phyloP scores from a whole-genome alignment of 2,797 vertebrate species.

The Crenuchus spilurus region DNA sequence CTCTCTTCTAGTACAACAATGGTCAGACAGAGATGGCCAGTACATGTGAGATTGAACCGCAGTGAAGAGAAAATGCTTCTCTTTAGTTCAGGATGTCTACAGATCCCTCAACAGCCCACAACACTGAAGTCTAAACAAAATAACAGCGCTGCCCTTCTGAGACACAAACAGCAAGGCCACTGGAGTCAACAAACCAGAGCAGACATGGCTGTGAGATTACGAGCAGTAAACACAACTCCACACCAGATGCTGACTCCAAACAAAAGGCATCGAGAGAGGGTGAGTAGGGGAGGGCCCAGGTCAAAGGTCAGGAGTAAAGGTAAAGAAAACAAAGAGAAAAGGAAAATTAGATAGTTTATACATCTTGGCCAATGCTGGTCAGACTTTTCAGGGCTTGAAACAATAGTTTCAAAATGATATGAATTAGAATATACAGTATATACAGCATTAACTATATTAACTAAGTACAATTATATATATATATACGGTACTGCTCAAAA shows the following conservation, averaged over 20 bases:
- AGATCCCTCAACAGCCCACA: constrained; percentile 43
- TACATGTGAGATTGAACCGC: not conserved
- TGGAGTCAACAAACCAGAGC: constrained; percentile 50
- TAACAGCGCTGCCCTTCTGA: constrained; percentile 23
- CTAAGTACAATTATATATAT: too few relatives aligned
- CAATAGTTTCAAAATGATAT: too few relatives aligned
- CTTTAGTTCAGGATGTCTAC: not conserved
- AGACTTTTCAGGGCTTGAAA: too few relatives aligned
- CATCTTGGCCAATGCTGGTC: too few relatives aligned
- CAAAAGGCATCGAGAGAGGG: constrained; percentile 63
- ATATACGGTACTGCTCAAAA: too few relatives aligned
- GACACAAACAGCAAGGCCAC: constrained; percentile 55
- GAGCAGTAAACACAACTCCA: constrained; percentile 60
- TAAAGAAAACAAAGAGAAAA: constrained; percentile 54
- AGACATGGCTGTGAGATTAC: constrained; percentile 39
- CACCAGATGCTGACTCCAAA: constrained; percentile 67
- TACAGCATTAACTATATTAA: too few relatives aligned
- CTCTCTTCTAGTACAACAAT: too few relatives aligned
- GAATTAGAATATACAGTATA: too few relatives aligned
- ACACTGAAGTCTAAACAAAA: constrained; percentile 52
- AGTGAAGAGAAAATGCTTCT: not conserved
- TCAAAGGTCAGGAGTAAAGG: constrained; percentile 68
- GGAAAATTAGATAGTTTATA: not conserved
- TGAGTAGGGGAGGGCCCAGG: constrained; percentile 47
- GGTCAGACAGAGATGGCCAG: not conserved